Evolutionary conservation across 2,888 invertebrate genomes (phyloP).

Genomic region (Leistus spinibarbis): DNA sequence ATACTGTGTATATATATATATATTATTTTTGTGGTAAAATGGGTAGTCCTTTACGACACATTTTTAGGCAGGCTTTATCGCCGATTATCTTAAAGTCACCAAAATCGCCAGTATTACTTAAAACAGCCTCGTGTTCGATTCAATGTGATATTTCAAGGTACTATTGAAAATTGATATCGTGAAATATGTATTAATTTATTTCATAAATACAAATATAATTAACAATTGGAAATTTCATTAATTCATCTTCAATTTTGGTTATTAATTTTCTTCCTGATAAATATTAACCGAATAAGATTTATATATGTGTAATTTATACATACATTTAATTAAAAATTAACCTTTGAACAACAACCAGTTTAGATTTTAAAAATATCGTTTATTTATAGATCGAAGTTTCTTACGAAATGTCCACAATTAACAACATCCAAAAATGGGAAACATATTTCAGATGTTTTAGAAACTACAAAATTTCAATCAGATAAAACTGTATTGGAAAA

Average conservation of each 20-base stretch:
- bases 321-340: too few relatives aligned
- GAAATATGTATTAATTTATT: too few relatives aligned
- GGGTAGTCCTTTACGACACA: background rate
- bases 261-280: too few relatives aligned
- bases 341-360: too few relatives aligned
- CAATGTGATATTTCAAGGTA: background rate
- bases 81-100: background rate
- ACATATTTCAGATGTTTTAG: background rate
- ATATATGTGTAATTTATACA: too few relatives aligned
- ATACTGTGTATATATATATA: background rate
- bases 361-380: too few relatives aligned
- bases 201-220: background rate
- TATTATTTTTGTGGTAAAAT: background rate
- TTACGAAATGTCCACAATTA: too few relatives aligned
- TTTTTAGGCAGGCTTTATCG: background rate
- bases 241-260: too few relatives aligned
- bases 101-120: background rate
- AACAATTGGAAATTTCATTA: too few relatives aligned
- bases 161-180: too few relatives aligned
- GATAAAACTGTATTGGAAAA: background rate
- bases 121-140: background rate
- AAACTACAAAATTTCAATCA: background rate
- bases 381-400: too few relatives aligned
- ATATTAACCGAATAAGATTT: too few relatives aligned
- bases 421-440: background rate